Base-by-base conservation (phyloP, 2,888 invertebrate species). In the Plebejus melissa region DNA sequence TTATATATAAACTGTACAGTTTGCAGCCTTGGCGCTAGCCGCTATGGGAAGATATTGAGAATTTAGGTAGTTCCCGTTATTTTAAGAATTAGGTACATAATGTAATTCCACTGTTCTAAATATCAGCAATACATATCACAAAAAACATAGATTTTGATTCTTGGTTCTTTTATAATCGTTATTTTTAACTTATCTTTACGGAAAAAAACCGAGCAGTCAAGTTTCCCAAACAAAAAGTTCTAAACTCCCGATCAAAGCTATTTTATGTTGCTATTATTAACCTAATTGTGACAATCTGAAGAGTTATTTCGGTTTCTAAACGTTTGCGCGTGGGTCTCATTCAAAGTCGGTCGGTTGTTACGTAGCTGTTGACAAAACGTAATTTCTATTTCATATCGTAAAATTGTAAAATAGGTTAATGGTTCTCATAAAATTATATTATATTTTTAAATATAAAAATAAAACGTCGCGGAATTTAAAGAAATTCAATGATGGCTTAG, bases 311-410 rank as follows among this genome's bases (percentile, higher is more conserved):
- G 32, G 32, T 65, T 65, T 13, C 13, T 36, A 4, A 32, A 65
- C 32, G 65, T 65, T 32, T 32, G 65, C 13, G 65, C 65, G 65
- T 65, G 65, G 65, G 65, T 36, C 32, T 65, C 65, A 65, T 65
- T 65, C 65, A 65, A 32, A 65, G 32, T 65, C 60, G 60, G 28
- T 60, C 32, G 65, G 16, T 65, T 65, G 60, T 60, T 60, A 60
- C 60, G 60, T 65, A 4, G 16, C 4, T 36, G 65, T 65, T 65
- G 60, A 28, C 22, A 65, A 16, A 60, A 28, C n/a, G 7, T 57
- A 57, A 57, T 60, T 60, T 32, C 65, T 65, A 65, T 65, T 65
- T 60, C 28, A 2, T 60, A 9, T 9, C 7, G 22, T 9, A 28
- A 60, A 28, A 13, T 65, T 11, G 32, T 36, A 65, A 65, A 65